Conservation (phyloP, 2,113 vertebrate genomes). For the Nesospiza acunhae region DNA sequence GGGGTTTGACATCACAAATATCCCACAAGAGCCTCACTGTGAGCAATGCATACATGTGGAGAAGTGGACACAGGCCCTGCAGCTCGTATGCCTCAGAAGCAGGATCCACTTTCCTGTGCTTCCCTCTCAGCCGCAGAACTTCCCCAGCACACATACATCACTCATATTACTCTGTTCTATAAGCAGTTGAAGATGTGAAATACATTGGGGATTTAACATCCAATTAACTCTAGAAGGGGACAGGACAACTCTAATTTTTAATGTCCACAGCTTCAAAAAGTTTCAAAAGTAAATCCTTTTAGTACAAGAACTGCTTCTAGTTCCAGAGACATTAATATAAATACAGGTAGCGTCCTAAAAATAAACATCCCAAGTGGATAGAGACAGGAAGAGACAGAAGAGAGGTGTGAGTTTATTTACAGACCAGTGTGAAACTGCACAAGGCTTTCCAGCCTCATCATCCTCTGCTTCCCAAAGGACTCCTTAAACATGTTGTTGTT, state of each 20-base stretch:
- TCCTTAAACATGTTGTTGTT: neutral
- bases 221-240: neutral
- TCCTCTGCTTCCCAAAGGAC: neutral
- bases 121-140: neutral
- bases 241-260: neutral
- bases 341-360: conserved; percentile 10
- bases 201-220: neutral
- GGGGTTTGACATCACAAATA: neutral
- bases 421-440: neutral
- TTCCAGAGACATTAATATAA: neutral
- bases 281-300: neutral
- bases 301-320: neutral
- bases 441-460: neutral
- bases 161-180: too few species aligned
- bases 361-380: neutral
- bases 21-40: neutral
- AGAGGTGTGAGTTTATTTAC: conserved; percentile 11
- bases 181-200: neutral
- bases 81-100: rapidly evolving
- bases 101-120: neutral
- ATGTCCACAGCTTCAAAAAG: neutral
- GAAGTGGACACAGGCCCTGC: rapidly evolving
- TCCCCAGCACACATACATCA: neutral
- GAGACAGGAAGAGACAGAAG: neutral
- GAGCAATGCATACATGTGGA: neutral